Evolutionary conservation across 2,888 invertebrate genomes (phyloP).

Genomic region (Macrophya annulata): DNA sequence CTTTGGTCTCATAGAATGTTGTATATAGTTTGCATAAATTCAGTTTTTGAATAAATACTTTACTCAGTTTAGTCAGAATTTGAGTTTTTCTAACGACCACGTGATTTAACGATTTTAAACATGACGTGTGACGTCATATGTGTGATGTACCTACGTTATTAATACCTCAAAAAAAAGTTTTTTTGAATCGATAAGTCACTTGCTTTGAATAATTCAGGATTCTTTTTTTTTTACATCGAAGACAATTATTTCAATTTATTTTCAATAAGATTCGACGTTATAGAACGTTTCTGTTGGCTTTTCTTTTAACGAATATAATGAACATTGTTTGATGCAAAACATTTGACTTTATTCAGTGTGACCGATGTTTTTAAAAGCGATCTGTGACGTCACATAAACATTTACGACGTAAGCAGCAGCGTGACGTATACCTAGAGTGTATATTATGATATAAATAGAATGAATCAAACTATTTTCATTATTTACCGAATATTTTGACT

Average conservation of each 20-base stretch:
- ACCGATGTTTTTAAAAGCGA: background rate
- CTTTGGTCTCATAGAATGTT: background rate
- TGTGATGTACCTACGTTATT: background rate
- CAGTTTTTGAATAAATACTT: background rate
- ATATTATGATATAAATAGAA: background rate
- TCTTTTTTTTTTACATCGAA: background rate
- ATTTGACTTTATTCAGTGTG: background rate
- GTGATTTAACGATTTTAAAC: background rate
- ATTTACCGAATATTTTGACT: background rate
- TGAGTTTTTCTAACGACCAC: background rate
- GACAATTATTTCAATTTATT: background rate
- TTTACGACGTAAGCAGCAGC: background rate
- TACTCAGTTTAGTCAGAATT: background rate
- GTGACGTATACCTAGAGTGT: background rate
- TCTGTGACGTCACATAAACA: background rate
- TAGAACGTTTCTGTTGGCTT: background rate
- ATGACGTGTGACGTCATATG: background rate
- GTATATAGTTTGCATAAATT: background rate
- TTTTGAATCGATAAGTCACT: no score
- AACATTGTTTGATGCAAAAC: background rate
- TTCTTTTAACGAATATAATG: background rate
- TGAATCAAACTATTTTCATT: background rate
- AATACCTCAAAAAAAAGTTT: background rate
- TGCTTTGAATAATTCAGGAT: background rate
- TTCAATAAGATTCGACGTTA: background rate